These are phyloP conservation scores for Probosciger aterrimus DNA, from an alignment of 2,113 vertebrate species.

Conservation along the genomic window DNA sequence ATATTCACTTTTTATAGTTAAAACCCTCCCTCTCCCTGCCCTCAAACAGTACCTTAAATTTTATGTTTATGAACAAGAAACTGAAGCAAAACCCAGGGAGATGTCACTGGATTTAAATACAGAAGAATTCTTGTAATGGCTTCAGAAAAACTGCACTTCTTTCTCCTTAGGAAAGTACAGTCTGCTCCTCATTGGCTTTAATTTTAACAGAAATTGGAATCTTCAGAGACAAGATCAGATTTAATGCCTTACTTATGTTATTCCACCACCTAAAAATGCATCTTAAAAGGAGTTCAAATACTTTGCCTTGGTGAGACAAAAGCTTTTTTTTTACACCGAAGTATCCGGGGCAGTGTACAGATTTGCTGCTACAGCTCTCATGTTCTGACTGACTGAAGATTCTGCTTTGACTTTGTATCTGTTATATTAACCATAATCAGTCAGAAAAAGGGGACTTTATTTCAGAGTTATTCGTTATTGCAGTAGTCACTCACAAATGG, in stretches of 20 bases:
- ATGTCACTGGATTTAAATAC: neutral
- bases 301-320: neutral
- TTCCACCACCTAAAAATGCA: neutral
- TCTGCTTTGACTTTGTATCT: neutral
- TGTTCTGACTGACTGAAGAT: neutral
- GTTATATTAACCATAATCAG: neutral
- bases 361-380: neutral
- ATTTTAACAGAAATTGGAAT: neutral
- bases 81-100: neutral
- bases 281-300: neutral
- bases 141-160: neutral
- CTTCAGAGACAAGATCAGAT: neutral
- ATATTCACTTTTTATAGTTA: neutral
- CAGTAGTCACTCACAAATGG: neutral
- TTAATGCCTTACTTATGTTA: neutral
- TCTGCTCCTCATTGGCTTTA: neutral
- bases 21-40: neutral
- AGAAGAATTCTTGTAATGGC: neutral
- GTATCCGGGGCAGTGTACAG: neutral
- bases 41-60: neutral
- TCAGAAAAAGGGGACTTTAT: neutral
- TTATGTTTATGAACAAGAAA: neutral
- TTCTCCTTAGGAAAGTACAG: neutral
- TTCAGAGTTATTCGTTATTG: neutral
- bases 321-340: neutral